A percentile compares a stretch with the other conserved stretches of the same genome.
Conservation (phyloP, 37 sponge, comb jelly and placozoan species). For the Ephydatia muelleri region DNA sequence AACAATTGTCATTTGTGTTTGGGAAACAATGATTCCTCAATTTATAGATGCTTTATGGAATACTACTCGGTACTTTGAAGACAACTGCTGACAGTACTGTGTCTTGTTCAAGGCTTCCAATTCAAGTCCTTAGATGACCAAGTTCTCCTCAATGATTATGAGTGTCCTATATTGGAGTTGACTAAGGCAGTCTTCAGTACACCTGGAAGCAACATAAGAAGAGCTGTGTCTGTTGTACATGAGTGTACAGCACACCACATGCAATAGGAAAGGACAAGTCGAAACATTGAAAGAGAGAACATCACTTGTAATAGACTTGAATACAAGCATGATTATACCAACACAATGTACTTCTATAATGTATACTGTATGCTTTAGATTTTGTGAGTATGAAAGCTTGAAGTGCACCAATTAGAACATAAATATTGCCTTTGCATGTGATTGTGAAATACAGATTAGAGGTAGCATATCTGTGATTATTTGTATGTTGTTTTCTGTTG, state of each 20-base stretch:
- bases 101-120: not conserved
- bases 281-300: not conserved
- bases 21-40: too few species aligned
- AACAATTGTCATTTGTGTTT: not conserved
- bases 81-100: not conserved
- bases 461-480: too few species aligned
- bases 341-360: not conserved
- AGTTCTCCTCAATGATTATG: not conserved
- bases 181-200: too few species aligned
- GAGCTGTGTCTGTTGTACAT: not conserved
- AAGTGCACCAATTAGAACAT: too few species aligned
- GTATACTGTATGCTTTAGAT: not conserved
- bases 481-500: too few species aligned
- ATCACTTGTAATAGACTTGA: not conserved
- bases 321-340: not conserved
- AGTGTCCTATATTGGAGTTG: not conserved
- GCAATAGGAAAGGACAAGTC: not conserved
- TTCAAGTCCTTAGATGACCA: not conserved
- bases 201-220: not conserved
- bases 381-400: too few species aligned
- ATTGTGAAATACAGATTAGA: too few species aligned
- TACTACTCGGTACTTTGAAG: not conserved
- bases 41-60: not conserved
- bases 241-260: not conserved
- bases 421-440: too few species aligned